phyloP scores from a whole-genome alignment of 2,113 vertebrate genomes.

The Lophius piscatorius region DNA sequence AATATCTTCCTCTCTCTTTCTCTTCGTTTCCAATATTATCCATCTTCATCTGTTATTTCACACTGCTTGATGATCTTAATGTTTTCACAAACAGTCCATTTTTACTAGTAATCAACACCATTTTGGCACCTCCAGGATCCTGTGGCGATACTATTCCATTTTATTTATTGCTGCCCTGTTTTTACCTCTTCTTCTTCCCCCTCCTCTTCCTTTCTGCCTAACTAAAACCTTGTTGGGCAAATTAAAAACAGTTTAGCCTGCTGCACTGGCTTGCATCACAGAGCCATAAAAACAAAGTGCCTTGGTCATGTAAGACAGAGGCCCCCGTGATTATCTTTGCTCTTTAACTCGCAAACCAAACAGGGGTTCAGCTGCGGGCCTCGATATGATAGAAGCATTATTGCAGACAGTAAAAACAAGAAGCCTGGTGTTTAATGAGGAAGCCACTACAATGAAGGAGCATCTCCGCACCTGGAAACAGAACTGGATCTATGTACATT shows the following conservation, averaged over 20 bases:
- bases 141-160: slow-evolving; percentile 76
- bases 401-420: slow-evolving; percentile 40
- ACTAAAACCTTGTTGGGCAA: slow-evolving; percentile 85
- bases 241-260: slow-evolving; percentile 86
- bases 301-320: slow-evolving; percentile 75
- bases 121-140: slow-evolving; percentile 74
- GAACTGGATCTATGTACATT: slow-evolving; percentile 3
- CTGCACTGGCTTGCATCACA: slow-evolving; percentile 83
- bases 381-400: slow-evolving; percentile 55
- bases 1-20: background rate
- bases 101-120: slow-evolving; percentile 71
- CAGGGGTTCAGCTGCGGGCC: slow-evolving; percentile 38
- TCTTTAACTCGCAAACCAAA: slow-evolving; percentile 82
- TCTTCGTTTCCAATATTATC: slow-evolving; percentile 10
- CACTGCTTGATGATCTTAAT: slow-evolving; percentile 39
- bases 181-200: slow-evolving; percentile 62
- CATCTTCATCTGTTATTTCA: slow-evolving; percentile 39
- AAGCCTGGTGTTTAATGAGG: slow-evolving; percentile 9
- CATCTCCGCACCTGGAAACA: slow-evolving; percentile 8
- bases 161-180: slow-evolving; percentile 75
- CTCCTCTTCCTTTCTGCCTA: slow-evolving; percentile 63
- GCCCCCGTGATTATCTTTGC: slow-evolving; percentile 79
- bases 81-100: slow-evolving; percentile 58
- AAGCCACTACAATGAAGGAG: background rate
- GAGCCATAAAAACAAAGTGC: slow-evolving; percentile 80